Evolutionary conservation across 2,888 invertebrate species (phyloP).

Genomic region (Neria commutata): DNA sequence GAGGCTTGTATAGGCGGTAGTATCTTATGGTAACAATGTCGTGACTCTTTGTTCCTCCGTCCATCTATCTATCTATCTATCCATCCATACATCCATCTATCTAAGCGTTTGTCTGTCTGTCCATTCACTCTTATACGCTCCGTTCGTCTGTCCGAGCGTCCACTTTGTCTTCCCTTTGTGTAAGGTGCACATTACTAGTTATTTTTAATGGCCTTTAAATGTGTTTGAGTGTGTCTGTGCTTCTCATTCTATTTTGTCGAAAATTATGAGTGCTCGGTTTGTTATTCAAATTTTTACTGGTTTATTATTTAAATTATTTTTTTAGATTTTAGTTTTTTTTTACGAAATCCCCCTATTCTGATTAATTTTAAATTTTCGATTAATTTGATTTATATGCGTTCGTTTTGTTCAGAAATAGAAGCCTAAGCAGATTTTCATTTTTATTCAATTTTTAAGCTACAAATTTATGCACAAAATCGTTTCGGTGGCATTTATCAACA

Average conservation of each 20-base stretch:
- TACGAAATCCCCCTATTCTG: no score
- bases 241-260: neutral
- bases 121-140: neutral
- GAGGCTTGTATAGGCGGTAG: no score
- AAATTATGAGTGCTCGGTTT: neutral
- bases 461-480: neutral
- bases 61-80: no score
- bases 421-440: neutral
- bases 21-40: neutral
- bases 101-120: no score
- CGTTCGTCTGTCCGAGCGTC: neutral
- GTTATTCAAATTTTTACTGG: constrained; percentile 1
- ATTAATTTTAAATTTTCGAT: neutral
- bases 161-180: constrained; percentile 37
- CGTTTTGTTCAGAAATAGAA: neutral
- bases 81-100: no score
- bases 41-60: neutral
- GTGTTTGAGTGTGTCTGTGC: constrained; percentile 21
- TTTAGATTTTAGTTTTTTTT: neutral
- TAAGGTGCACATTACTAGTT: constrained; percentile 59
- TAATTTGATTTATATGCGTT: constrained; percentile 1
- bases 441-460: neutral
- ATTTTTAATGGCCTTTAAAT: constrained; percentile 59
- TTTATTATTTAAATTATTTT: neutral
- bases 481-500: neutral